phyloP scores from a whole-genome alignment of 2,113 vertebrate genomes.

The Erythrolamprus reginae region DNA sequence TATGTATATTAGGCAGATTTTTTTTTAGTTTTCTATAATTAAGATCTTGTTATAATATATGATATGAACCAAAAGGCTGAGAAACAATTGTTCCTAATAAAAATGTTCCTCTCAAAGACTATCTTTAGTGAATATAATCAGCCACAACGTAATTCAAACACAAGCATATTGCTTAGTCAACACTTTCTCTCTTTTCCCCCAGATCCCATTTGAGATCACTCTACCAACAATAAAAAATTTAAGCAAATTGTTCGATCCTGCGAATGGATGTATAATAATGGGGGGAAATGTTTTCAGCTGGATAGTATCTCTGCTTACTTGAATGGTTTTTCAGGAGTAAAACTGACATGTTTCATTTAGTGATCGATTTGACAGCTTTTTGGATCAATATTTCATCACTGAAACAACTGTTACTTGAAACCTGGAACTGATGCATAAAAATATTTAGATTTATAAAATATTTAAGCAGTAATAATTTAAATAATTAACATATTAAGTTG shows the following conservation, averaged over 20 bases:
- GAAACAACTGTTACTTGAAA: not conserved
- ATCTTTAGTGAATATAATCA: not conserved
- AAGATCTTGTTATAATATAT: not conserved
- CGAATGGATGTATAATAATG: slow-evolving; percentile 62
- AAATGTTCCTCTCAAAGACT: not conserved
- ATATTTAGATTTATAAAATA: slow-evolving; percentile 8
- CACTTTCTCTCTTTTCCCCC: slow-evolving; percentile 27
- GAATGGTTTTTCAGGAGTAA: slow-evolving; percentile 35
- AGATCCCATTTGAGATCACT: slow-evolving; percentile 77
- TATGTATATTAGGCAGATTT: not conserved
- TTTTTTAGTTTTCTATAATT: not conserved
- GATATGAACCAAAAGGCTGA: not conserved
- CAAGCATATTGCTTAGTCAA: not conserved
- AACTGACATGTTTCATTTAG: not conserved
- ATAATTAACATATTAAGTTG: slow-evolving; percentile 18
- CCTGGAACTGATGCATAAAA: not conserved
- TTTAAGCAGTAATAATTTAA: slow-evolving; percentile 29
- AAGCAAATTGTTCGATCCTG: slow-evolving; percentile 78
- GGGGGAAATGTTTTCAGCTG: slow-evolving; percentile 70
- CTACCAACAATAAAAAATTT: slow-evolving; percentile 67
- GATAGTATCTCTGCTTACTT: slow-evolving; percentile 72
- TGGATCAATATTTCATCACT: not conserved
- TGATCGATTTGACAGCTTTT: slow-evolving; percentile 20
- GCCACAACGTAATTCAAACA: not conserved
- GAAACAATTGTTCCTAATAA: not conserved